phyloP scores from a whole-genome alignment of 1,140 invertebrate species.

The Drosophila asahinai region DNA sequence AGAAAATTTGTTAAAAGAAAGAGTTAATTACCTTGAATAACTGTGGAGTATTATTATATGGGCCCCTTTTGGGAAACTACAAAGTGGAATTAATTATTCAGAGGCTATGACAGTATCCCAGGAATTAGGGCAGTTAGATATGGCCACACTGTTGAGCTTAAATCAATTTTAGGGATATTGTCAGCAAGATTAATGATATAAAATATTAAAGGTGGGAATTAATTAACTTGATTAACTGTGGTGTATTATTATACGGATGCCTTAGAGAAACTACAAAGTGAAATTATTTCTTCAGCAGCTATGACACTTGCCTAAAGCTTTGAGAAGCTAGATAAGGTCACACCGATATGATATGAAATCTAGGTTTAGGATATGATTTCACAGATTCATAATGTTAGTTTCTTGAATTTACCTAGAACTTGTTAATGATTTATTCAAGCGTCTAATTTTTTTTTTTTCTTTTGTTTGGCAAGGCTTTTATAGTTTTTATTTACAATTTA shows the following conservation, averaged over 20 bases:
- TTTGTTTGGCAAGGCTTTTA: too few species aligned
- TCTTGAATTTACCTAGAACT: not conserved
- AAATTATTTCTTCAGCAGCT: not conserved
- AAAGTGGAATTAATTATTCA: slow-evolving; percentile 4
- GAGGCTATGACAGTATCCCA: not conserved
- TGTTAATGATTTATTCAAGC: not conserved
- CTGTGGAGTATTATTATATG: not conserved
- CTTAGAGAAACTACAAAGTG: too few species aligned
- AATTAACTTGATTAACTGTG: not conserved
- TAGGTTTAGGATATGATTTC: not conserved
- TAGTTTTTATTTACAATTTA: too few species aligned
- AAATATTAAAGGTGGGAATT: not conserved
- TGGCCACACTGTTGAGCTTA: not conserved
- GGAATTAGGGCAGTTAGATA: not conserved
- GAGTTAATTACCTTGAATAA: too few species aligned
- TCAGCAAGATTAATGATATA: not conserved
- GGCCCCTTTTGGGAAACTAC: not conserved
- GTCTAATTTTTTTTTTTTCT: not conserved
- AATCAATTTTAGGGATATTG: not conserved
- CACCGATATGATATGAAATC: not conserved
- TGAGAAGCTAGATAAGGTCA: not conserved
- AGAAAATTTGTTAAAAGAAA: too few species aligned
- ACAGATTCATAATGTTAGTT: not conserved
- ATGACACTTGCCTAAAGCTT: not conserved
- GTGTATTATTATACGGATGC: too few species aligned